Percentiles rank a stretch among this genome's conserved stretches.
These are phyloP conservation scores for Meiosimyza decipiens DNA, from an alignment of 2,888 invertebrate species.

Conservation along the genomic window DNA sequence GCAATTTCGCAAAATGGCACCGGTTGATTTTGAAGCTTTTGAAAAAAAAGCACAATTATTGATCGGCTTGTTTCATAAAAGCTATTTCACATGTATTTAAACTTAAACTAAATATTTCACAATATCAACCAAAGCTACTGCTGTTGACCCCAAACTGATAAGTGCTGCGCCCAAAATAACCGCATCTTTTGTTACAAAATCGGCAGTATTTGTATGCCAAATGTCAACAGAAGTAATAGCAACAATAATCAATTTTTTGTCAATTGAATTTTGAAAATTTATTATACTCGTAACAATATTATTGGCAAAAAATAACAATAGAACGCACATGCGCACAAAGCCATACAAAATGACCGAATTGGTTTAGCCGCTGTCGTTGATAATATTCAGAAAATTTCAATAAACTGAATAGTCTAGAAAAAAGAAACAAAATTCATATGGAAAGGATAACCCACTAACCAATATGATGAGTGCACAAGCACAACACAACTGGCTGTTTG, in stretches of 20 bases:
- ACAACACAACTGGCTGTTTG: background rate
- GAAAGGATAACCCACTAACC: background rate
- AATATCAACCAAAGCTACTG: too few relatives aligned
- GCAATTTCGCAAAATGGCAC: background rate
- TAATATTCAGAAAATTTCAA: background rate
- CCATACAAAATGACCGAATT: background rate
- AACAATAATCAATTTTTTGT: background rate
- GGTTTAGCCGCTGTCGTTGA: background rate
- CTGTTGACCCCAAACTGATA: too few relatives aligned
- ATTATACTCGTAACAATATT: background rate
- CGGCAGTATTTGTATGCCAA: background rate
- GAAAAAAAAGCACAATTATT: too few relatives aligned
- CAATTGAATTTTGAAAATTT: conserved; percentile 7
- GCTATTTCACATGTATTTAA: too few relatives aligned
- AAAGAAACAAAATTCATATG: background rate
- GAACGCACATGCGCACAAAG: background rate
- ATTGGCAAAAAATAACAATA: background rate
- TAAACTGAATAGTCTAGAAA: background rate
- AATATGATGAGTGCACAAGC: background rate
- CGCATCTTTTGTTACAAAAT: too few relatives aligned
- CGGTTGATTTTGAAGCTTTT: too few relatives aligned
- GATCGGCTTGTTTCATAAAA: too few relatives aligned
- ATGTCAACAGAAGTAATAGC: background rate
- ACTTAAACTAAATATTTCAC: too few relatives aligned
- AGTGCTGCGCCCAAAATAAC: too few relatives aligned